Evolutionary conservation across 2,113 vertebrate species (phyloP).

Genomic region (Ciconia stormi): DNA sequence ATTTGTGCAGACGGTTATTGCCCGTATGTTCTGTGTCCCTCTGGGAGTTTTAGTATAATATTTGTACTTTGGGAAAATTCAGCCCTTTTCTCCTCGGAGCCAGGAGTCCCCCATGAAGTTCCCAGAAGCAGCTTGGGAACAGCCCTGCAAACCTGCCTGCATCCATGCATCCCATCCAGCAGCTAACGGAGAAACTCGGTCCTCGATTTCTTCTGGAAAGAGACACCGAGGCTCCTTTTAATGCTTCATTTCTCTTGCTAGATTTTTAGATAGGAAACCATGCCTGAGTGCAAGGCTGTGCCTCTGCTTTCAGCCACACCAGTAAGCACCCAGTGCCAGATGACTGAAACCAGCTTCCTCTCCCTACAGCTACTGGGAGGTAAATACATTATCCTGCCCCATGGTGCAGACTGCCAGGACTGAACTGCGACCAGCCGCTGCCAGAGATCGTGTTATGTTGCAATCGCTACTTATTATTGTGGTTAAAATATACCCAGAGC

Average conservation of each 20-base stretch:
- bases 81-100: background rate
- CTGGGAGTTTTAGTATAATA: background rate
- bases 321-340: background rate
- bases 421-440: background rate
- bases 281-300: background rate
- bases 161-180: background rate
- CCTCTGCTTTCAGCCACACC: background rate
- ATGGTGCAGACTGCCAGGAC: background rate
- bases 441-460: background rate
- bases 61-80: background rate
- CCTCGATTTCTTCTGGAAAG: background rate
- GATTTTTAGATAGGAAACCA: background rate
- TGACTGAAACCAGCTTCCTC: background rate
- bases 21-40: background rate
- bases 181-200: background rate
- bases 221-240: background rate
- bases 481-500: conserved; percentile 15
- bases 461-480: background rate
- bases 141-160: background rate
- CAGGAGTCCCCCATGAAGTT: background rate
- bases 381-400: background rate
- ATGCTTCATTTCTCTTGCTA: background rate
- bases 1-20: background rate
- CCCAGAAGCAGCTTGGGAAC: background rate
- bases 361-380: background rate